phyloP scores from a whole-genome alignment of 2,888 invertebrate genomes.

The Syrista parreyssii region DNA sequence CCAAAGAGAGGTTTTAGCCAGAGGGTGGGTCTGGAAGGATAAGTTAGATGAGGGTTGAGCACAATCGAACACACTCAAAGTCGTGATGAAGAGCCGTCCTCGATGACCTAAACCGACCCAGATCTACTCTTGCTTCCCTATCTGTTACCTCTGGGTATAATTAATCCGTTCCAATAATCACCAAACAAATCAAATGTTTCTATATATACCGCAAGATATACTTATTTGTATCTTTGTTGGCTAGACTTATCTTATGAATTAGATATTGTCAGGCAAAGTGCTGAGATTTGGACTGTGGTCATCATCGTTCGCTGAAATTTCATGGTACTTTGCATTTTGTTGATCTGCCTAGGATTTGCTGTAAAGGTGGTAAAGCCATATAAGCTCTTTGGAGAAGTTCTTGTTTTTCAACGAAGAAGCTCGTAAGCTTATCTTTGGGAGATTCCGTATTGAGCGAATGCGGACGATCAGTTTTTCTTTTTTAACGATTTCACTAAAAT shows the following conservation, averaged over 20 bases:
- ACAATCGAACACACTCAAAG: slow-evolving; percentile 22
- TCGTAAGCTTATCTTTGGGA: neutral
- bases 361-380: neutral
- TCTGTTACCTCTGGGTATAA: slow-evolving; percentile 12
- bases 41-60: slow-evolving; percentile 18
- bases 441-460: neutral
- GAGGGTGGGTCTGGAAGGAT: slow-evolving; percentile 9
- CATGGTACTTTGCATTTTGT: neutral
- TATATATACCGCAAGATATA: neutral
- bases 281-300: no score
- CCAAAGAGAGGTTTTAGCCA: neutral
- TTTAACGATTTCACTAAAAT: neutral
- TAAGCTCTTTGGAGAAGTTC: neutral
- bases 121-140: slow-evolving; percentile 18
- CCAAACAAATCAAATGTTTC: neutral
- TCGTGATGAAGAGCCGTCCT: slow-evolving; percentile 12
- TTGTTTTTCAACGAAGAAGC: neutral
- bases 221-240: neutral
- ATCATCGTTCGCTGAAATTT: neutral
- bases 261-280: neutral
- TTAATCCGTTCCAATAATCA: neutral
- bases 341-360: neutral
- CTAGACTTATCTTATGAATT: neutral
- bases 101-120: slow-evolving; percentile 35
- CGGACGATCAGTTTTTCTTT: neutral